phyloP scores from a whole-genome alignment of 2,797 vertebrate genomes.

The Urophycis tenuis region DNA sequence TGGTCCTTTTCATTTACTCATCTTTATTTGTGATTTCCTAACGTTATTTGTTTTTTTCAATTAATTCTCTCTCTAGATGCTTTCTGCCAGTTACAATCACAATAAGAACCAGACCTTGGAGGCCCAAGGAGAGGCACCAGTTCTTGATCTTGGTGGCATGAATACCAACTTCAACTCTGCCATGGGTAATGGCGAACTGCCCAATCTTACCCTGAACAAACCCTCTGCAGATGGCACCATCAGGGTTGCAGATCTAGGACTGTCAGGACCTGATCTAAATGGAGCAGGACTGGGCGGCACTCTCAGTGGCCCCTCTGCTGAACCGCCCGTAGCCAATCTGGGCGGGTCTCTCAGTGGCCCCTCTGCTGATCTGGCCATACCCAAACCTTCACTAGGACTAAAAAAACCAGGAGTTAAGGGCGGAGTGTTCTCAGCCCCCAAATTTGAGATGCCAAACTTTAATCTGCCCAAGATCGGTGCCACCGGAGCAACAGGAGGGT shows the following conservation, averaged over 20 bases:
- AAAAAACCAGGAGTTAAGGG: conserved; percentile 45
- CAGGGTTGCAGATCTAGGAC: conserved; percentile 41
- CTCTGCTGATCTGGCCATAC: conserved; percentile 42
- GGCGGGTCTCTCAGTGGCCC: conserved; percentile 49
- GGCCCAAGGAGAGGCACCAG: conserved; percentile 42
- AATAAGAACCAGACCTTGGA: conserved; percentile 41
- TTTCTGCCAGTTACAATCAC: conserved; percentile 26
- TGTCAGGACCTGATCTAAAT: conserved; percentile 51
- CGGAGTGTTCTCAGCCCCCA: conserved; percentile 38
- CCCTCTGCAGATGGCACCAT: conserved; percentile 37
- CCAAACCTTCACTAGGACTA: conserved; percentile 45
- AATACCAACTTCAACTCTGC: conserved; percentile 47
- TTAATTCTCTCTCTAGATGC: conserved; percentile 46
- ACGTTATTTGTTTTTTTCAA: conserved; percentile 18
- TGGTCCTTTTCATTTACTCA: background rate
- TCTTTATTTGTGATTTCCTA: background rate
- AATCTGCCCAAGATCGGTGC: conserved; percentile 36
- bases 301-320: conserved; percentile 47
- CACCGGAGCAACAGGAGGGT: conserved; percentile 33
- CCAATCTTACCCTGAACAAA: conserved; percentile 36
- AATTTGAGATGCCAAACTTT: conserved; percentile 66
- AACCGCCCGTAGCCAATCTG: conserved; percentile 44
- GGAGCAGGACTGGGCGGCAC: conserved; percentile 48
- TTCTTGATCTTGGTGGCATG: conserved; percentile 39
- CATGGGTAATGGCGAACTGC: conserved; percentile 51